phyloP scores from a whole-genome alignment of 2,113 vertebrate species.

The Sorex araneus region DNA sequence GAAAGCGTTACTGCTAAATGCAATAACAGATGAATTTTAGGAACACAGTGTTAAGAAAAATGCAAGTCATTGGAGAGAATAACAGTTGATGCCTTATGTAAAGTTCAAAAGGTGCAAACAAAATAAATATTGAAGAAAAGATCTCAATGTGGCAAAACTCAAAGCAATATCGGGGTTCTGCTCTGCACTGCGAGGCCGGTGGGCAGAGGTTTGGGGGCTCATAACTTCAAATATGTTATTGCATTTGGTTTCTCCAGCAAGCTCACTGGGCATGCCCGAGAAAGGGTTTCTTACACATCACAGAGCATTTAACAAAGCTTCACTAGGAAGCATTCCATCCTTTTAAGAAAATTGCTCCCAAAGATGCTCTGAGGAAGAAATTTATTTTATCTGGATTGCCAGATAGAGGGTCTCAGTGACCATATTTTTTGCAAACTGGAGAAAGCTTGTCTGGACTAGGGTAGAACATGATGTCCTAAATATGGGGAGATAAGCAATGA shows the following conservation, averaged over 20 bases:
- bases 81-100: not conserved
- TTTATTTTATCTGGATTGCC: not conserved
- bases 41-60: constrained; percentile 1
- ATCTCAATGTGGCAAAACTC: not conserved
- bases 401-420: not conserved
- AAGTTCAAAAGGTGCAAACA: constrained; percentile 29
- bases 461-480: not conserved
- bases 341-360: not conserved
- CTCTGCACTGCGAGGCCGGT: not conserved
- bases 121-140: constrained; percentile 2
- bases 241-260: not conserved
- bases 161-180: not conserved
- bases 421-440: not conserved
- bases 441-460: not conserved
- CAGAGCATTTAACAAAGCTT: not conserved
- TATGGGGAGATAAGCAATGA: not conserved
- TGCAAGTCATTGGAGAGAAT: constrained; percentile 8
- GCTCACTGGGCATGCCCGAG: not conserved
- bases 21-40: not conserved
- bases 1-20: not conserved
- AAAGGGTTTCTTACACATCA: not conserved
- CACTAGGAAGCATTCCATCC: too few species aligned
- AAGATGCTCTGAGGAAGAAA: not conserved
- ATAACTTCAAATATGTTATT: not conserved
- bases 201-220: accelerated